Evolutionary conservation across 2,888 invertebrate species (phyloP).

Genomic region (Nemapogon koenigi): DNA sequence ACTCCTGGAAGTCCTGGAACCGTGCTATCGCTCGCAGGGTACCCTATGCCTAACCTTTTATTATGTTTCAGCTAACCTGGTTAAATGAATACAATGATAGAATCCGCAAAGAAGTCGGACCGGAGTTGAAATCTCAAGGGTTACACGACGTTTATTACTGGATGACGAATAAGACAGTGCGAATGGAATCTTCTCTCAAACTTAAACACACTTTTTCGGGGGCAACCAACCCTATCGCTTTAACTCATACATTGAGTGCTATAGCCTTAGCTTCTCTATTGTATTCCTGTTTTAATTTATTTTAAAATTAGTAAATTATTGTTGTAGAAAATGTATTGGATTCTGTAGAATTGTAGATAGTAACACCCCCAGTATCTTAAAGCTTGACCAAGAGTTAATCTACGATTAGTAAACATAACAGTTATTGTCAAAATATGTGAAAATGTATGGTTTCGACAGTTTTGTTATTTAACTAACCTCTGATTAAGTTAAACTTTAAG

Average conservation of each 20-base stretch:
- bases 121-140: conserved; percentile 73
- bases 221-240: background rate
- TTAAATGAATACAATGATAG: conserved; percentile 79
- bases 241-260: too few species aligned
- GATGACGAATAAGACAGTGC: conserved; percentile 83
- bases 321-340: background rate
- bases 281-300: background rate
- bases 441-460: too few species aligned
- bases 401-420: too few species aligned
- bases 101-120: conserved; percentile 75
- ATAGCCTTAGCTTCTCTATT: background rate
- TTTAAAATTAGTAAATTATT: background rate
- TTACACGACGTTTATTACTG: conserved; percentile 78
- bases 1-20: too few species aligned
- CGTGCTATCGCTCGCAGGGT: too few species aligned
- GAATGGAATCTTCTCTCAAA: conserved; percentile 52
- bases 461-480: too few species aligned
- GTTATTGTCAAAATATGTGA: too few species aligned
- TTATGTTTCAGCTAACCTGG: conserved; percentile 77
- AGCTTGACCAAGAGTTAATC: too few species aligned
- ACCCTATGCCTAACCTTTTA: too few species aligned
- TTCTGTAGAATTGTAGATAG: background rate
- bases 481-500: too few species aligned
- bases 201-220: conserved; percentile 16
- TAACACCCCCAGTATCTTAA: too few species aligned